Evolutionary conservation across 2,797 vertebrate species (phyloP), one percentile per base, ranked within the genome.

Genomic region (Rhodeus uyekii): DNA sequence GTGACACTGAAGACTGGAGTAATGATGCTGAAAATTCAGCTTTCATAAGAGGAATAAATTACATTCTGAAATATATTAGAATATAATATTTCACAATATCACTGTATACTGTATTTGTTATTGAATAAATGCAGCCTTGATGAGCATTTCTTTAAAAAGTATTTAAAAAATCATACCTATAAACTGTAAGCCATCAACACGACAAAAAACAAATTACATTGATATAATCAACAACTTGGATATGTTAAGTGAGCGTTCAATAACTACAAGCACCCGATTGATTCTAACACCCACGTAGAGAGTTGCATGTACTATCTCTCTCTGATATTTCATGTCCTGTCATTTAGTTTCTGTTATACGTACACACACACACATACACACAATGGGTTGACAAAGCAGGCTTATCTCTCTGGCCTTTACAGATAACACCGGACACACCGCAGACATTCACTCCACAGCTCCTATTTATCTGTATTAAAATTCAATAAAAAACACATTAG

Each of bases 401-500:
- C 44, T 68, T 67, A 76, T 76, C 36, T 44, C 3, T 22, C 29
- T 36, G 5, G 34, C 12, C 63, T 29, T 50, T 22, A 19, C 4
- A 69, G 55, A 75, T 46, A 68, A 55, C 63, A 65, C 78, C 18
- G 32, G 55, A 72, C 38, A 27, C 53, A 72, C n/a, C 53, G 63
- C 74, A 38, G 65, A 22, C 74, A 63, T 44, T 48, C 16, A 14
- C 42, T 22, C 14, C 32, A 19, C 48, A 50, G 63, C 36, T 78
- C 50, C 60, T 46, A 50, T 46, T 27, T n/a, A 60, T 53, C 82
- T 58, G 13, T 53, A 82, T 65, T 72, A 71, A 84, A 87, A 85
- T 84, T 83, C 86, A 87, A 87, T 87, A 89, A 69, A 71, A 39
- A 80, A 60, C 86, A 78, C 50, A 76, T 48, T 22, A 58, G 75